Evolutionary conservation across 2,888 invertebrate species (phyloP), one percentile per base, ranked within the genome.

Genomic region (Dysmachus trigonus): DNA sequence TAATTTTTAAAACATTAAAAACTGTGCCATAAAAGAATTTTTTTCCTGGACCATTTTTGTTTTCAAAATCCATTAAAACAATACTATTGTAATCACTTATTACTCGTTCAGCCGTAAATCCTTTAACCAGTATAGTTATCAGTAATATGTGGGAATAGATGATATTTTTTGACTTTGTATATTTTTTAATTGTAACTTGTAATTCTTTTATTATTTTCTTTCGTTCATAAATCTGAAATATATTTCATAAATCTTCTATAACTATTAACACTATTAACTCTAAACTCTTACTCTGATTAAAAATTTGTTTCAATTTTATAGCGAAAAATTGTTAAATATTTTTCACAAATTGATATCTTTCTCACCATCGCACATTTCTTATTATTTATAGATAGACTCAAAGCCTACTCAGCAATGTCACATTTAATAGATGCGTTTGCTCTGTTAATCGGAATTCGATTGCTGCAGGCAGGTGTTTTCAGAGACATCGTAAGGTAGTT

Each of bases 401-500:
- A 53, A 86, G 3, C 73, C 31, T 73, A 33, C n/a, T 73, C 86
- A 74, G 18, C 74, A 10, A 51, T 38, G 22, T 35, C 86, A 53
- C 15, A 73, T 35, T 27, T 86, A 18, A 35, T 86, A 13, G 74
- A 86, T 15, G 53, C 72, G 8, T 27, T 53, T 10, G 13, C 79
- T 73, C 79, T 86, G 13, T 13, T 79, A 7, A 31, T 83, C 0
- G 72, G 81, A 31, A 41, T 83, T 35, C 53, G 82, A 35, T 82
- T 82, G 47, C 35, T 86, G 5, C 82, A 30, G 35, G 18, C 72
- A 18, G 18, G 47, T 22, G 31, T 77, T 2, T 35, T 85, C 31
- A 31, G 53, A 15, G 27, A 79, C 30, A 72, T 77, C 47, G 35
- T 71, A 85, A 86, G 86, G 53, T 86, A 86, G 86, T 86, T 86